These are phyloP conservation scores for Steinernema feltiae DNA, from an alignment of 1,140 invertebrate species.

Conservation along the genomic window DNA sequence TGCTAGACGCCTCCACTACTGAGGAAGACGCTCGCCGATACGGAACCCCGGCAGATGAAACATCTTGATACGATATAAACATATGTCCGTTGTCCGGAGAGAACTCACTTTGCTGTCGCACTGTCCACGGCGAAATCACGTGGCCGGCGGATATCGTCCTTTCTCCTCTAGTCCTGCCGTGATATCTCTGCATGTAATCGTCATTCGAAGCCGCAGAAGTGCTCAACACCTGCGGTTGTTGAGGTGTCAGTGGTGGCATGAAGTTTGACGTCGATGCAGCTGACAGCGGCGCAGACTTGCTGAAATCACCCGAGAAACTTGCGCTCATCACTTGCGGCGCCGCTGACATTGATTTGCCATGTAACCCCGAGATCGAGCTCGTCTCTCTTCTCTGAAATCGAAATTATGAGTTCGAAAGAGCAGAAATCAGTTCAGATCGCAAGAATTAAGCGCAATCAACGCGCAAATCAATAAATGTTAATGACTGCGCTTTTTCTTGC, in stretches of 20 bases:
- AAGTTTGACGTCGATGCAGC: neutral
- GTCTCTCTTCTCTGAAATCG: neutral
- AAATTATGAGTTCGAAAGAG: neutral
- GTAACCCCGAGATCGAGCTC: neutral
- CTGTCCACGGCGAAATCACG: neutral
- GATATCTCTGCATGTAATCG: slow-evolving; percentile 6
- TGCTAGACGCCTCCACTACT: neutral
- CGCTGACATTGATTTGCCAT: neutral
- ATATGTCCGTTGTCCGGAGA: neutral
- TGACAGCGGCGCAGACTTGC: neutral
- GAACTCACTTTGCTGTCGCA: neutral
- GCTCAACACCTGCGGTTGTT: neutral
- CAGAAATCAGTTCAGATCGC: too few relatives aligned
- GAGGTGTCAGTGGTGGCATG: neutral
- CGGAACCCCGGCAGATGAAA: neutral
- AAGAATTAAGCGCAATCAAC: too few relatives aligned
- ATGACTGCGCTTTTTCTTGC: neutral
- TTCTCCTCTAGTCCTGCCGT: neutral
- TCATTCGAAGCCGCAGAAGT: neutral
- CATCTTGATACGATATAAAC: neutral
- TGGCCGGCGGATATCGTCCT: neutral
- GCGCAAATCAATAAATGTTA: neutral
- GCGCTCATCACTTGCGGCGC: neutral
- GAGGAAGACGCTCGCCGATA: neutral
- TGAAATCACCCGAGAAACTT: neutral